Percentiles rank a stretch among this genome's conserved stretches.
Conservation (phyloP, 2,113 vertebrate species). For the Cavia porcellus region DNA sequence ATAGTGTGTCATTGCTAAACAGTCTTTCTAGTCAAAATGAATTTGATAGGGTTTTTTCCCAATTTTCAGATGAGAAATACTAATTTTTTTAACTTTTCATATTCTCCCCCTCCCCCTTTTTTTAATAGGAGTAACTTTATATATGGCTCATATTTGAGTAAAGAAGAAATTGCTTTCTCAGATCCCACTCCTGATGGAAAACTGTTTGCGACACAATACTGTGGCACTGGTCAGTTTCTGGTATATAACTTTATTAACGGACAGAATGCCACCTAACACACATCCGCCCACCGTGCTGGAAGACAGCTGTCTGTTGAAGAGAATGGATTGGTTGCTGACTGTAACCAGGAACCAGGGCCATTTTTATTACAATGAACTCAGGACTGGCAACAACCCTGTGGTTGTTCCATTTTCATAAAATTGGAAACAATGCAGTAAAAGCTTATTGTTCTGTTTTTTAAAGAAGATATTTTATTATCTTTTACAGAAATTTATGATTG, state of each 20-base stretch:
- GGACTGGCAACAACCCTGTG: constrained; percentile 89
- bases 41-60: constrained; percentile 41
- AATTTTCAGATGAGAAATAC: constrained; percentile 58
- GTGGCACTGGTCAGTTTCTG: constrained; percentile 97
- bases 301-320: constrained; percentile 78
- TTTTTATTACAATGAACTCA: constrained; percentile 90
- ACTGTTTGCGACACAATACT: constrained; percentile 97
- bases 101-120: not conserved
- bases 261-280: constrained; percentile 85
- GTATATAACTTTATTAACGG: constrained; percentile 99
- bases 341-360: constrained; percentile 88
- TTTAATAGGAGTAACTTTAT: constrained; percentile 96
- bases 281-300: constrained; percentile 63
- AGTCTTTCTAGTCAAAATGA: constrained; percentile 31
- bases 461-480: constrained; percentile 92
- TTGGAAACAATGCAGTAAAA: constrained; percentile 91
- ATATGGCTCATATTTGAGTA: constrained; percentile 97
- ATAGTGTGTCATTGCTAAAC: not conserved
- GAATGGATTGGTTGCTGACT: constrained; percentile 68
- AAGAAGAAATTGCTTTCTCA: constrained; percentile 99
- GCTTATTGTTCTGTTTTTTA: constrained; percentile 89
- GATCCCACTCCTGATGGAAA: constrained; percentile 99
- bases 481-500: constrained; percentile 89
- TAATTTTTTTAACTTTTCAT: constrained; percentile 7
- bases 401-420: constrained; percentile 91